These are phyloP conservation scores for Brienomyrus brachyistius DNA, from an alignment of 2,113 vertebrate genomes.

Conservation along the genomic window DNA sequence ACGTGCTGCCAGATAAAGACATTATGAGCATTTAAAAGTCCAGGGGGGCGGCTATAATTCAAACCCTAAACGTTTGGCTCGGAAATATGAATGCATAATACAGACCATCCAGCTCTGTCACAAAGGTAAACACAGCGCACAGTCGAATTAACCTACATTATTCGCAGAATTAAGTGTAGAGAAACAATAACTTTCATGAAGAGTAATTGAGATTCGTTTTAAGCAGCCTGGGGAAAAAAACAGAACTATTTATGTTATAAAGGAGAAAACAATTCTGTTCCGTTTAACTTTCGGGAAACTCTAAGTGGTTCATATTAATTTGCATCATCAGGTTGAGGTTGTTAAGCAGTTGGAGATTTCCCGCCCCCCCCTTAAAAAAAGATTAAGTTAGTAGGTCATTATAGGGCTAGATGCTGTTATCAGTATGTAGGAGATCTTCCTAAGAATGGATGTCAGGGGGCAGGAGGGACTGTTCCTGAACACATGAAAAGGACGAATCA, in stretches of 20 bases:
- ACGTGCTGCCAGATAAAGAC: background rate
- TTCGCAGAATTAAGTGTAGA: background rate
- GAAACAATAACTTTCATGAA: too few species aligned
- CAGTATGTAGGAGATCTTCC: background rate
- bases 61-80: background rate
- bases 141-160: background rate
- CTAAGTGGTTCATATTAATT: background rate
- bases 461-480: background rate
- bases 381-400: background rate
- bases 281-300: background rate
- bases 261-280: background rate
- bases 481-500: slow-evolving; percentile 31
- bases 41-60: background rate
- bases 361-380: background rate
- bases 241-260: background rate
- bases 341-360: background rate
- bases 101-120: background rate
- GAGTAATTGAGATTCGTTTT: background rate
- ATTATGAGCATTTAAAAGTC: slow-evolving; percentile 25
- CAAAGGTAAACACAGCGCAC: background rate
- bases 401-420: background rate
- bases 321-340: too few species aligned
- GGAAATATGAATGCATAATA: background rate
- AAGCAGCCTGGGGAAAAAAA: background rate
- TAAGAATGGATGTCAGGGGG: background rate